Base-by-base conservation (phyloP, 2,113 vertebrate species). In the Amblyornis subalaris region DNA sequence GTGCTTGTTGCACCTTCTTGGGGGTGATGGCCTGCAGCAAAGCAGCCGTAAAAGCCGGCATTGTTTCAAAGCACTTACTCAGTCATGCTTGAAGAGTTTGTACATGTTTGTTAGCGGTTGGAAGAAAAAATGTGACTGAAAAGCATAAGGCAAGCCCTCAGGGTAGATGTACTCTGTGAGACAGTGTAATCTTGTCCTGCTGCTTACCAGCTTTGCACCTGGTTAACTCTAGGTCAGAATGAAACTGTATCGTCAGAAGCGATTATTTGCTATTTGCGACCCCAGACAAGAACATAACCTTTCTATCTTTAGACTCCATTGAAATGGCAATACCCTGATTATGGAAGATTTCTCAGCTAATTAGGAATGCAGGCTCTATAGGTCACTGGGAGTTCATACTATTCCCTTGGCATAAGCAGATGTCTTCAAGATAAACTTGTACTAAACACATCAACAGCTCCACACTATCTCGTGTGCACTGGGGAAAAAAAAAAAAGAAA, bases 381-480 rank as follows among this genome's bases (percentile, higher is more conserved):
- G 93, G 93, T 97, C 95, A 97, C 85, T 77, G 57, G 40, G 82
- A 95, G 94, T 95, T 98, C 93, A 91, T 79, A 65, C 84, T 92
- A 97, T 96, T 96, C 94, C 89, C 90, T 95, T 93, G 91, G 48
- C 84, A 75, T 95, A 95, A 97, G 69, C 96, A 97, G 96, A 97
- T 96, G 93, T 96, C 94, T 96, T 96, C 93, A 87, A 97, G 97
- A 97, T 97, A 97, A 97, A 95, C 95, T 96, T 91, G 90, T 91
- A 70, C 92, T 93, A 93, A 97, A 91, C 89, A 96, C 61, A 60
- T 95, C 95, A 97, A 80, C 93, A 91, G 93, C 83, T 96, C 92
- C 67, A 10, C 79, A 40, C 90, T 93, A 95, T 93, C 95, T 97
- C 58, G 13, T 94, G 88, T 88, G 90, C 87, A 25, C 70, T 91